These are phyloP conservation scores for Pentalonia nigronervosa DNA, from an alignment of 1,140 invertebrate species.

Conservation along the genomic window DNA sequence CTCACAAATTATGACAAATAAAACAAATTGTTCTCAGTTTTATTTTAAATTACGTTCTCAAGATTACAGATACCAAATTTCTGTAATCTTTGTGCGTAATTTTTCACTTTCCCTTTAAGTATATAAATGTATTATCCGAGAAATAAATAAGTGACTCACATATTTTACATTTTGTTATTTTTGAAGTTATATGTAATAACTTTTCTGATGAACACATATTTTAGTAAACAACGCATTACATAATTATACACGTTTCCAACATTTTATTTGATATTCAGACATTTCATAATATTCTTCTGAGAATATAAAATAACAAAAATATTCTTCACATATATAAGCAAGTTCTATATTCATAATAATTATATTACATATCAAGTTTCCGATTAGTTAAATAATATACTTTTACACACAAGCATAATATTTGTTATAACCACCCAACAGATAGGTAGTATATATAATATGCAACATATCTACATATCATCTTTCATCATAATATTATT, in stretches of 20 bases:
- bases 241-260: not conserved
- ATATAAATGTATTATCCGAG: not conserved
- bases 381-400: not conserved
- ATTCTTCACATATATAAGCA: not conserved
- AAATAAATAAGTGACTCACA: not conserved
- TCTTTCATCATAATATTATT: too few species aligned
- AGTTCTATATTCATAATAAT: not conserved
- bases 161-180: not conserved
- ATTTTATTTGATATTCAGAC: not conserved
- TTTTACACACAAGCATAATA: not conserved
- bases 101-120: not conserved
- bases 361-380: not conserved
- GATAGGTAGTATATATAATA: not conserved
- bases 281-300: not conserved
- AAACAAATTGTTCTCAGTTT: not conserved
- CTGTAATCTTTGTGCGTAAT: not conserved
- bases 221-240: not conserved
- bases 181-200: not conserved
- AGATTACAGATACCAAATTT: not conserved
- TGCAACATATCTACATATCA: not conserved
- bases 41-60: not conserved
- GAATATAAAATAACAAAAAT: not conserved
- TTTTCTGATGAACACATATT: not conserved
- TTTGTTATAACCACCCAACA: not conserved
- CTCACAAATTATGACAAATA: not conserved